Base-by-base conservation (phyloP, 2,797 vertebrate species). In the Leptatherina wallacei region DNA sequence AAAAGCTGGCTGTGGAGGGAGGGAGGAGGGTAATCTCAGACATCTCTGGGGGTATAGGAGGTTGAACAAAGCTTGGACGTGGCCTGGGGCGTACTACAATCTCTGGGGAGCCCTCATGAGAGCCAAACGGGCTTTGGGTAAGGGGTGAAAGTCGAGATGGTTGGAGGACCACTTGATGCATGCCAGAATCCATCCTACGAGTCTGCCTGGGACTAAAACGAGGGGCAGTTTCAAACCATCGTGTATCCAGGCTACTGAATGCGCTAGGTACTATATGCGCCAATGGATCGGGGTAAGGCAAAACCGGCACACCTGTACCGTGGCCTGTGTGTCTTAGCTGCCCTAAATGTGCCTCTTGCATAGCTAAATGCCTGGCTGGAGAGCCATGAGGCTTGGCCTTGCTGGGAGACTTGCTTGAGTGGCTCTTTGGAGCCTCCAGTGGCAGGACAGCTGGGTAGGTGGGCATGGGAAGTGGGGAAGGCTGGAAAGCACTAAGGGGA, bases 301-400 rank as follows among this genome's bases (percentile, higher is more conserved):
- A 97, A 95, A 97, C 96, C 56, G 97, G 98, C 94, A 98, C 96
- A 95, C 97, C 96, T 95, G 98, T 97, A 89, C 96, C 94, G 94
- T 98, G 97, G 92, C 96, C 97, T 95, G 96, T 96, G 94, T 98
- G 98, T 97, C 97, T 97, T 94, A 99, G 96, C 95, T 99, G 97
- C 95, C 96, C 96, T 95, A 98, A 96, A 95, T 93, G 93, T 90
- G 95, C 96, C 96, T 98, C 96, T 96, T 98, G 97, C 97, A 98
- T 96, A 96, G 98, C 95, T 95, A 97, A 95, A 96, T 96, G 94
- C 97, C 93, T 98, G 96, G 96, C 96, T 94, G 96, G 91, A 86
- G 95, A 91, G 87, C 96, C 85, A 90, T 86, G 94, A 93, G 93
- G 93, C 91, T 85, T 95, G 83, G 95, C 94, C 92, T 95, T 96